Base-by-base conservation (phyloP, 2,113 vertebrate genomes). In the Salvelinus sp. region DNA sequence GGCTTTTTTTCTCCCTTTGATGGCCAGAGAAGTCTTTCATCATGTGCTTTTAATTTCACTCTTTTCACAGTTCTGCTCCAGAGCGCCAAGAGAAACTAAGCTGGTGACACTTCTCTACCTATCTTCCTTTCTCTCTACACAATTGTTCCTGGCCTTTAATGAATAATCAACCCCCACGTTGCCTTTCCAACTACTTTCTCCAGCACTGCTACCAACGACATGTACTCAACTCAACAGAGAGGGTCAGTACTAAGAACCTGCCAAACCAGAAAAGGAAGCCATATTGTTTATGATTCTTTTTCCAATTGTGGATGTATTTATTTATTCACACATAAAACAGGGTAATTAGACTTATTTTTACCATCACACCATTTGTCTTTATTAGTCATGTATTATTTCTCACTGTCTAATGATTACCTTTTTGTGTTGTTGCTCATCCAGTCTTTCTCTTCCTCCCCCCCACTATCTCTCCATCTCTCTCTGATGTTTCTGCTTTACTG, bases 1-100 rank as follows among this genome's bases (percentile, higher is more conserved):
- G 72, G 38, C 76, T 87, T 78, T 77, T 82, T 75, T 74, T 33
- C 28, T 73, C 66, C 80, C 65, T 88, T 83, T 90, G 88, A 91
- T 86, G 84, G 83, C 72, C 74, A 20, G 28, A 88, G 85, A 91
- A 91, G 82, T 89, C 88, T 91, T 92, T 92, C 87, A 89, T 92
- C 88, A 82, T 82, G 78, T 73, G 85, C 81, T 78, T 91, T 90
- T 91, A 88, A 89, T 92, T 89, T 77, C 73, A 82, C 75, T 83
- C 47, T 70, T 79, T 79, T 73, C 79, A 82, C 78, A 64, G 79
- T 79, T 84, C 80, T 80, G 83, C 73, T 81, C 79, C 67, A 58
- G 69, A 76, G 74, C 79, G 74, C 81, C 70, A 73, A 72, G 68
- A 87, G 66, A 54, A 22, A 25, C 70, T 7, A 48, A 57, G 58